Base-by-base conservation (phyloP, 2,797 vertebrate species). In the Ispidina picta region DNA sequence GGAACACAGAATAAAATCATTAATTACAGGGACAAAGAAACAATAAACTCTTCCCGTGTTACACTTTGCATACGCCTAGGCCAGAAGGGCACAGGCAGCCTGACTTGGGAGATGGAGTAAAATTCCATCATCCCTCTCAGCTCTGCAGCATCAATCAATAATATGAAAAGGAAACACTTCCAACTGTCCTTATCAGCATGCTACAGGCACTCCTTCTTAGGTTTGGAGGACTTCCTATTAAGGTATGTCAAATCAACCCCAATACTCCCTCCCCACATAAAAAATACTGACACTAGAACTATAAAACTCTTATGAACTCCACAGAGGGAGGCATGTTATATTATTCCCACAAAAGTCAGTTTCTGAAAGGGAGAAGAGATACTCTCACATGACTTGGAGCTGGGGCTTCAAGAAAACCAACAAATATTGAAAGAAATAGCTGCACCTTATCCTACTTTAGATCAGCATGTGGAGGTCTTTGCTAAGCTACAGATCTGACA, bases 1-100 rank as follows among this genome's bases (percentile, higher is more conserved):
- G 74, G 49, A 79, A 51, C 69, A 37, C 49, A 69, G 37, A 90
- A 80, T 80, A 88, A 95, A 93, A 85, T 74, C 8, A 91, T 90
- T 94, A 91, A 94, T 88, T 70, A 90, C 3, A 5, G 4, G 46
- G 20, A 72, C 89, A 89, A 75, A 71, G 91, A 87, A 89, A 88
- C 33, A 64, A 58, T 73, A 80, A 41, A 52, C 29, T 33, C 46
- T 44, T 62, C 51, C 73, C 17, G 3, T 11, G 21, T 77, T 73
- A 78, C 1, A 1, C 54, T 80, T 59, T 63, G 39, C 63, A 48
- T 16, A 37, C 9, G 17, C 43, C 48, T 60, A 43, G n/a, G 52
- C 62, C 80, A 92, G 48, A 69, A 90, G 51, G 54, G 60, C 74
- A 73, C 8, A 21, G 37, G 37, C 43, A 72, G 20, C 10, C 0